Base-by-base conservation (phyloP, 30 jellyfish, hydroid and myxozoan species). In the Chrysaora quinquecirrha region DNA sequence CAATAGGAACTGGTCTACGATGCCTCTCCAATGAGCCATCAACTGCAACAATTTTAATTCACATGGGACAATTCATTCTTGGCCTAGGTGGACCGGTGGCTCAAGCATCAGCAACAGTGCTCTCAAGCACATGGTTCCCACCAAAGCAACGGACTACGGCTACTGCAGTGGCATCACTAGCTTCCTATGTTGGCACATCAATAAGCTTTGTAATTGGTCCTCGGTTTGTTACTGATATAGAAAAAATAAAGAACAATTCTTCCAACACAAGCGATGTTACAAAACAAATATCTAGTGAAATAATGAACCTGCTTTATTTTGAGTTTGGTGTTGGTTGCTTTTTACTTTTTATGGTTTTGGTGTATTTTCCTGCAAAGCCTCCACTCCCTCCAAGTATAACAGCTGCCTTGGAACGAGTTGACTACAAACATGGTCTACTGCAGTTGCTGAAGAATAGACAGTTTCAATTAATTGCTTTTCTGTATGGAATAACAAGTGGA, bases 1-100 rank as follows among this genome's bases (percentile, higher is more conserved):
- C 87, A 18, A 43, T 95, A 56, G 99, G 99, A 27, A 66, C 92
- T 52, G 95, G 96, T 25, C 78, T 95, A 20, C 92, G 99, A 6
- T 70, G 88, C 64, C 79, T 95, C 11, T 74, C 99, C 9, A 73
- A 90, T 38, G 96, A 88, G 34, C 69, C 95, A 3, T 65, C 52
- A 34, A 69, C 29, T 61, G 97, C 99, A 18, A 95, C 97, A 38
- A 88, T 87, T 16, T 73, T 95, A 68, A 95, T 95, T n/a, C 99
- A 95, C 79, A 78, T 75, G 78, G 99, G 97, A 20, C 99, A 95
- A 50, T 89, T 95, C 43, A 74, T 95, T 12, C 75, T 95, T 52
- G 99, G 99, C 2, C 78, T 95, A 32, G 97, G 96, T 28, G 99
- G 99, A 3, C 99, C 99, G 1, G 95, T 95, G 19, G 97, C 89